These are phyloP conservation scores for Rhagologus leucostigma DNA, from an alignment of 2,113 vertebrate species.

Conservation along the genomic window DNA sequence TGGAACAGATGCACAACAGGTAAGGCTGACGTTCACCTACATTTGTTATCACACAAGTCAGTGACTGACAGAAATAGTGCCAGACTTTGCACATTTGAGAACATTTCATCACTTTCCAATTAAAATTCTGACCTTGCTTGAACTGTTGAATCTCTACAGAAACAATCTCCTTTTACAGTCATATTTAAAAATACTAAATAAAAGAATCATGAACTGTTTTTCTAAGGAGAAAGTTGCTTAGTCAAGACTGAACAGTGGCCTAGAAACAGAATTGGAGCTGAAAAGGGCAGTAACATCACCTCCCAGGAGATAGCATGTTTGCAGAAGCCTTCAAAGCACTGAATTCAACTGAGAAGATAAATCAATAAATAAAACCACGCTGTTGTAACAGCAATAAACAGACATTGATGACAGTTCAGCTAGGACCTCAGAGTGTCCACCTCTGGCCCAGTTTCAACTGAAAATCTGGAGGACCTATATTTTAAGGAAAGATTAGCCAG, in stretches of 20 bases:
- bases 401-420: neutral
- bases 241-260: neutral
- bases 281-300: neutral
- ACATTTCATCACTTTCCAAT: neutral
- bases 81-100: neutral
- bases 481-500: neutral
- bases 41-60: neutral
- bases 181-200: neutral
- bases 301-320: neutral
- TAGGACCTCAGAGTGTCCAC: neutral
- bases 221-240: neutral
- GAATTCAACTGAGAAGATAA: neutral
- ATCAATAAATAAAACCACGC: accelerated
- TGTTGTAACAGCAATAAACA: neutral
- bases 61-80: neutral
- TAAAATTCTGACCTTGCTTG: neutral
- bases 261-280: neutral
- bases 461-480: neutral
- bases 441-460: neutral
- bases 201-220: neutral
- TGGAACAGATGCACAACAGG: neutral
- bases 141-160: neutral
- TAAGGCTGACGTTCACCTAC: neutral
- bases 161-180: neutral
- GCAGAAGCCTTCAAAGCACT: neutral